These are phyloP conservation scores for Neodiprion fabricii DNA, from an alignment of 1,140 invertebrate genomes.

Conservation along the genomic window DNA sequence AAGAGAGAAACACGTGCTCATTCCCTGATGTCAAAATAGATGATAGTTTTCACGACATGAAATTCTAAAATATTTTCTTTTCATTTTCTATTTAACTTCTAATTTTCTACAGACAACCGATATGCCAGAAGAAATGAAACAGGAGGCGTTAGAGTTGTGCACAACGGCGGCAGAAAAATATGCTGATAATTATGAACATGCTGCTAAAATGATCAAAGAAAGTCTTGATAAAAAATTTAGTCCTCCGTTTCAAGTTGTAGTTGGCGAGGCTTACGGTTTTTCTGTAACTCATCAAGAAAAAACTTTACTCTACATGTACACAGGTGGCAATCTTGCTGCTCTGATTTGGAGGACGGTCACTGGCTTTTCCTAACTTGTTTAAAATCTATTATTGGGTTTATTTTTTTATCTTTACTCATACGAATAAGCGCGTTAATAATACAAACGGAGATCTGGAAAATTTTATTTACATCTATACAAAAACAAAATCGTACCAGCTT, in stretches of 20 bases:
- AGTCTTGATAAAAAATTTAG: conserved; percentile 95
- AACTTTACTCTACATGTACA: conserved; percentile 90
- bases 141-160: conserved; percentile 87
- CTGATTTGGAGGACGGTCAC: conserved; percentile 81
- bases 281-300: conserved; percentile 90
- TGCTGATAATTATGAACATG: conserved; percentile 75
- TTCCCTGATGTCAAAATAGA: neutral
- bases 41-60: neutral
- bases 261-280: conserved; percentile 94
- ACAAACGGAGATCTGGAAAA: neutral
- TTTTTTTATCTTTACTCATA: neutral
- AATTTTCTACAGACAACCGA: conserved; percentile 73
- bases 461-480: neutral
- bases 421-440: conserved; percentile 12
- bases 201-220: conserved; percentile 91
- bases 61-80: neutral
- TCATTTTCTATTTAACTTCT: neutral
- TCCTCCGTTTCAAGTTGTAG: conserved; percentile 89
- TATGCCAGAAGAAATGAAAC: conserved; percentile 91
- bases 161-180: conserved; percentile 93
- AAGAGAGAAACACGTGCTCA: neutral
- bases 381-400: neutral
- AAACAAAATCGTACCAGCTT: conserved; percentile 4
- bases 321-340: conserved; percentile 88
- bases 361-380: conserved; percentile 27